These are phyloP conservation scores for Nemotelus nigrinus DNA, from an alignment of 2,888 invertebrate species.

Conservation along the genomic window DNA sequence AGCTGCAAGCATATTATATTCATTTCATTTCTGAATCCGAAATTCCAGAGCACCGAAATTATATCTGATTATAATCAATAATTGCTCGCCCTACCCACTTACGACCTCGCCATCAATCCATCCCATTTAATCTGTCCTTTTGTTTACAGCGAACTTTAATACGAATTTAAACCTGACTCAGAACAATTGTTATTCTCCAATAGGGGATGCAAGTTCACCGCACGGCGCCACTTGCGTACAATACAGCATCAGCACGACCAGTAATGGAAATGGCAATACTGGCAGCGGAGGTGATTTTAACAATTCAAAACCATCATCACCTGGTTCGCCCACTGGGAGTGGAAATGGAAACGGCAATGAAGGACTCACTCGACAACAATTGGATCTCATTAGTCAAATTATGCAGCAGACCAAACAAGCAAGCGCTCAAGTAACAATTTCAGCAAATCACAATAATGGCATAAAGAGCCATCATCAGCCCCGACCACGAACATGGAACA, in stretches of 20 bases:
- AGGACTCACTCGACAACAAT: slow-evolving; percentile 76
- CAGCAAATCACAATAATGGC: slow-evolving; percentile 60
- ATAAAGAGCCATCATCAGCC: slow-evolving; percentile 57
- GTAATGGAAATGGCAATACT: slow-evolving; percentile 4
- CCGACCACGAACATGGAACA: slow-evolving; percentile 69
- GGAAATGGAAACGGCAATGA: slow-evolving; percentile 70
- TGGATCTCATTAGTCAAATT: slow-evolving; percentile 79
- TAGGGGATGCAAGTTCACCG: slow-evolving; percentile 71
- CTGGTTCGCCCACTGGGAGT: slow-evolving; percentile 63
- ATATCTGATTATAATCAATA: too few species aligned
- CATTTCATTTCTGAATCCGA: too few species aligned
- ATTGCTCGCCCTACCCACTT: too few species aligned
- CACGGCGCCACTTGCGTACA: slow-evolving; percentile 72
- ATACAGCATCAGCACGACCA: slow-evolving; percentile 62
- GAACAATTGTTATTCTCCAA: slow-evolving; percentile 30
- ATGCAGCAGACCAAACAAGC: slow-evolving; percentile 80
- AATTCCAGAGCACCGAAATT: too few species aligned
- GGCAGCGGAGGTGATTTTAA: slow-evolving; percentile 64
- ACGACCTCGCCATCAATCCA: too few species aligned
- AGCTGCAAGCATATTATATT: too few species aligned
- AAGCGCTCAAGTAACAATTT: slow-evolving; percentile 64
- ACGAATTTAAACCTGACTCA: too few species aligned
- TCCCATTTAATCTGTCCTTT: too few species aligned
- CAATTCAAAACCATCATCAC: slow-evolving; percentile 66
- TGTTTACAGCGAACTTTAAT: too few species aligned